phyloP scores from a whole-genome alignment of 2,113 vertebrate genomes.

The Acanthochromis polyacanthus region DNA sequence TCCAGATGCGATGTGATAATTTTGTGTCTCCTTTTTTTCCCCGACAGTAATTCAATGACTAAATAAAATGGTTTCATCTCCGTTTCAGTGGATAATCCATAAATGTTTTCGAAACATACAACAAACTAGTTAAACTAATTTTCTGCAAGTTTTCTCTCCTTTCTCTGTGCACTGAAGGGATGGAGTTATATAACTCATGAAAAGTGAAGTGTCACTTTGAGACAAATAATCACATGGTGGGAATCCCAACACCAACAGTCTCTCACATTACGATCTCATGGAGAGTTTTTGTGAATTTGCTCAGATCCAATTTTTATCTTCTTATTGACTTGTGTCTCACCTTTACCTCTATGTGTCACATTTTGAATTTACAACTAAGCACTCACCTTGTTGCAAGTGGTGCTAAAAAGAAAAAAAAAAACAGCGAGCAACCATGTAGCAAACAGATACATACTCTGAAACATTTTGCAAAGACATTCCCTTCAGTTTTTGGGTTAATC shows the following conservation, averaged over 20 bases:
- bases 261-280: not conserved
- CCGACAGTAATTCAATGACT: no score
- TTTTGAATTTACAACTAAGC: conserved; percentile 15
- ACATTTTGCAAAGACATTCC: not conserved
- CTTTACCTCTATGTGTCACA: not conserved
- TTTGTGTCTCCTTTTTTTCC: no score
- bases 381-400: not conserved
- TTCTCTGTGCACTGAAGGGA: no score
- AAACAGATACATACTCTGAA: not conserved
- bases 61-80: no score
- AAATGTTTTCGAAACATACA: no score
- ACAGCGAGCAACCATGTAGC: not conserved
- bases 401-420: conserved; percentile 21
- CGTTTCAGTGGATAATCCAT: no score
- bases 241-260: not conserved
- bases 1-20: no score
- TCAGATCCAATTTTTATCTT: conserved; percentile 1
- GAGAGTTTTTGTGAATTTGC: not conserved
- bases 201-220: not conserved
- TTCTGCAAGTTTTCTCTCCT: no score
- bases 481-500: conserved; percentile 34
- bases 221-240: not conserved
- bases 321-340: not conserved
- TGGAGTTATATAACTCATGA: no score
- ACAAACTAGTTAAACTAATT: no score